Evolutionary conservation across 2,888 invertebrate genomes (phyloP).

Genomic region (Ophonus ardosiacus): DNA sequence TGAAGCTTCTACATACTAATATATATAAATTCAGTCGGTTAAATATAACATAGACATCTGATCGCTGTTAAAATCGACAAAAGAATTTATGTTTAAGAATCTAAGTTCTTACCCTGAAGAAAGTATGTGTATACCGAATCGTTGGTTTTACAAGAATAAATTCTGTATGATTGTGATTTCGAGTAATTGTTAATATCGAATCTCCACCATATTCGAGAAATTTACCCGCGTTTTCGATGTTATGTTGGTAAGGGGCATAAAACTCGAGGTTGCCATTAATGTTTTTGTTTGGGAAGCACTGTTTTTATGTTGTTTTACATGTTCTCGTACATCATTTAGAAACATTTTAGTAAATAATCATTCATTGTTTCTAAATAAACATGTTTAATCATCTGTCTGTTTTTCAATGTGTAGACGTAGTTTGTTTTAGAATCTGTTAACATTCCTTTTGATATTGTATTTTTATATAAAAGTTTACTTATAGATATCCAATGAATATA

Average conservation of each 20-base stretch:
- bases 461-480: conserved; percentile 41
- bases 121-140: too few relatives aligned
- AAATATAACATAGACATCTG: too few relatives aligned
- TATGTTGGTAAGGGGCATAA: background rate
- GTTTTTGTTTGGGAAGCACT: conserved; percentile 41
- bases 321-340: conserved; percentile 24
- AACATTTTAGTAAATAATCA: conserved; percentile 15
- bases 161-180: too few relatives aligned
- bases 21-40: too few relatives aligned
- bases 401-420: conserved; percentile 32
- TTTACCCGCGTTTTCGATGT: too few relatives aligned
- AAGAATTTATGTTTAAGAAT: too few relatives aligned
- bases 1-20: too few relatives aligned
- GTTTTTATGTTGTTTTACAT: conserved; percentile 29
- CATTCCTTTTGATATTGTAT: conserved; percentile 48
- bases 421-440: conserved; percentile 15
- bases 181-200: too few relatives aligned
- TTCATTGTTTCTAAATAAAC: conserved; percentile 45
- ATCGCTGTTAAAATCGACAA: too few relatives aligned
- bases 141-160: too few relatives aligned
- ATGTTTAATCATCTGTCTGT: conserved; percentile 9
- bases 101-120: too few relatives aligned
- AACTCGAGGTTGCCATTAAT: conserved; percentile 44
- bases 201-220: too few relatives aligned
- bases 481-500: conserved; percentile 18